phyloP scores from a whole-genome alignment of 2,888 invertebrate species.

The Eurytoma californica region DNA sequence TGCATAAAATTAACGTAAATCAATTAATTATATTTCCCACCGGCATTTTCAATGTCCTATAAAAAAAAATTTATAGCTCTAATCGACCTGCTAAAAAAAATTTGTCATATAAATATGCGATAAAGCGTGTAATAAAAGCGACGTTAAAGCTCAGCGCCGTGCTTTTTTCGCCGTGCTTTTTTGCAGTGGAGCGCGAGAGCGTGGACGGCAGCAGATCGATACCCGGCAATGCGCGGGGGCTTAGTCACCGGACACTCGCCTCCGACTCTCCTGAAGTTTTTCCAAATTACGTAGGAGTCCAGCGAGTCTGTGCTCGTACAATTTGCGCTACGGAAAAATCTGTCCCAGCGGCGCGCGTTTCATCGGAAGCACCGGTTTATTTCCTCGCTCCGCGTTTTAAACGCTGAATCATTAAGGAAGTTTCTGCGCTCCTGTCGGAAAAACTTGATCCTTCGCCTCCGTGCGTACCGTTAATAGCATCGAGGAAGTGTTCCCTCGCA shows the following conservation, averaged over 20 bases:
- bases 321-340: slow-evolving; percentile 11
- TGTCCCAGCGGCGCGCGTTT: not conserved
- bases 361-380: slow-evolving; percentile 21
- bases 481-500: not conserved
- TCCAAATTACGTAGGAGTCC: slow-evolving; percentile 39
- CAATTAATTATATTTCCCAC: too few species aligned
- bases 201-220: slow-evolving; percentile 3
- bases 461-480: slow-evolving; percentile 16
- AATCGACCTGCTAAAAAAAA: too few species aligned
- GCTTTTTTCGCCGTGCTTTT: too few species aligned
- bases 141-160: too few species aligned
- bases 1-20: too few species aligned
- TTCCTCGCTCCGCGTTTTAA: not conserved
- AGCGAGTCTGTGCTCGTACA: not conserved
- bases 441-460: not conserved
- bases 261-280: slow-evolving; percentile 20
- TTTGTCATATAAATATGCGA: too few species aligned
- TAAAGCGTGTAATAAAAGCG: too few species aligned
- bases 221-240: not conserved
- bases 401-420: slow-evolving; percentile 44
- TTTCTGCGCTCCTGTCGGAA: slow-evolving; percentile 11
- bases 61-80: too few species aligned
- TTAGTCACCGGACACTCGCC: slow-evolving; percentile 26
- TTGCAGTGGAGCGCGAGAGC: too few species aligned
- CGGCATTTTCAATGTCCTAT: too few species aligned